Evolutionary conservation across 2,113 vertebrate species (phyloP).

Genomic region (Alligator sinensis): DNA sequence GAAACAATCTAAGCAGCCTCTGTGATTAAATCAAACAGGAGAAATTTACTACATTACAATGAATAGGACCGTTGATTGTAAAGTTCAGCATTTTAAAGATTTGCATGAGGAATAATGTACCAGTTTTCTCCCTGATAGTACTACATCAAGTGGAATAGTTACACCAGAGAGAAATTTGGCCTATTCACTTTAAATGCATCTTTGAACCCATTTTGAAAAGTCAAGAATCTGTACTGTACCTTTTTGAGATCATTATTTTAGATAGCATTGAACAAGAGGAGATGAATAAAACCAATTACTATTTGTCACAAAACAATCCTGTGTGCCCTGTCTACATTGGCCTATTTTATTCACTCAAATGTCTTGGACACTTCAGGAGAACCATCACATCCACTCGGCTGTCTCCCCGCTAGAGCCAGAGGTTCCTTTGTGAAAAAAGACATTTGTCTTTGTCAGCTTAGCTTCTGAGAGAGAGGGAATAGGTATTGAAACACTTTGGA

Average conservation of each 20-base stretch:
- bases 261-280: neutral
- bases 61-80: neutral
- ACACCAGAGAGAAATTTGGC: neutral
- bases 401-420: neutral
- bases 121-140: neutral
- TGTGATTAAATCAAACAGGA: neutral
- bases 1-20: neutral
- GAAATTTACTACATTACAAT: neutral
- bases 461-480: neutral
- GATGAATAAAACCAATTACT: neutral
- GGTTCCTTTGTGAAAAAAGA: neutral
- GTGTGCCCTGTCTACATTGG: neutral
- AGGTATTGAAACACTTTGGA: neutral
- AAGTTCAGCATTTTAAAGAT: neutral
- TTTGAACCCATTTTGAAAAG: neutral
- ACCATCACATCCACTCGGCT: neutral
- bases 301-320: neutral
- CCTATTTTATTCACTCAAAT: neutral
- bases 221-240: neutral
- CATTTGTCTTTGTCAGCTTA: neutral
- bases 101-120: neutral
- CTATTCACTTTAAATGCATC: neutral
- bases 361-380: neutral
- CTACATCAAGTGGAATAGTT: neutral
- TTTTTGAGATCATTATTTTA: slow-evolving; percentile 15